Percentiles rank a stretch among this genome's conserved stretches.
Conservation (phyloP, 2,797 vertebrate species). For the Avahi laniger region DNA sequence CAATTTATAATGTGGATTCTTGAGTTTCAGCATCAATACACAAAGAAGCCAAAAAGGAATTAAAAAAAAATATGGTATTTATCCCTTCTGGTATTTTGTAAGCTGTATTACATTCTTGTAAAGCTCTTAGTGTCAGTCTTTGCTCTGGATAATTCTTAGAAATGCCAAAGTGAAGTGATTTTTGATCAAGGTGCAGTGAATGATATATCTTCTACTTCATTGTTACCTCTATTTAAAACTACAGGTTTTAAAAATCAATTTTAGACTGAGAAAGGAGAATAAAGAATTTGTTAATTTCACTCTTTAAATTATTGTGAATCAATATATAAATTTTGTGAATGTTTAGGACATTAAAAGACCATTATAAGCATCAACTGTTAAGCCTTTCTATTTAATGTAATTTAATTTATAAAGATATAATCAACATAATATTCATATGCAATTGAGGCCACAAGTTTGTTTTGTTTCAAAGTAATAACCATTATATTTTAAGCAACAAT, state of each 20-base stretch:
- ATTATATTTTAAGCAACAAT: background rate
- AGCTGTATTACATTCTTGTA: background rate
- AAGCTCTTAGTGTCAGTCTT: constrained; percentile 30
- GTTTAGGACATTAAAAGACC: background rate
- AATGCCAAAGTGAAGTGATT: constrained; percentile 57
- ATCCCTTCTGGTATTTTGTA: background rate
- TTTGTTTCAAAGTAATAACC: background rate
- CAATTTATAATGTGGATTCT: constrained; percentile 31
- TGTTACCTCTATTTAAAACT: background rate
- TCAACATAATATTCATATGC: background rate
- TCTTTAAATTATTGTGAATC: background rate
- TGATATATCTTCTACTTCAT: background rate
- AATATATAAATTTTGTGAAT: background rate
- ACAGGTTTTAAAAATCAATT: background rate
- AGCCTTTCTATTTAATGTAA: background rate
- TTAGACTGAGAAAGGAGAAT: background rate
- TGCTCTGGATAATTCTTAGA: constrained; percentile 45
- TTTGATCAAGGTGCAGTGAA: background rate
- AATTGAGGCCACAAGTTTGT: background rate
- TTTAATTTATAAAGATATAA: background rate
- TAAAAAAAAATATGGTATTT: background rate
- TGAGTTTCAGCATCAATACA: background rate
- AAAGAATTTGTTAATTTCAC: background rate
- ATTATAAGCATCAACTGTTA: background rate
- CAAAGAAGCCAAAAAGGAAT: constrained; percentile 32